These are phyloP conservation scores for Timema podura DNA, from an alignment of 2,888 invertebrate species.

Conservation along the genomic window DNA sequence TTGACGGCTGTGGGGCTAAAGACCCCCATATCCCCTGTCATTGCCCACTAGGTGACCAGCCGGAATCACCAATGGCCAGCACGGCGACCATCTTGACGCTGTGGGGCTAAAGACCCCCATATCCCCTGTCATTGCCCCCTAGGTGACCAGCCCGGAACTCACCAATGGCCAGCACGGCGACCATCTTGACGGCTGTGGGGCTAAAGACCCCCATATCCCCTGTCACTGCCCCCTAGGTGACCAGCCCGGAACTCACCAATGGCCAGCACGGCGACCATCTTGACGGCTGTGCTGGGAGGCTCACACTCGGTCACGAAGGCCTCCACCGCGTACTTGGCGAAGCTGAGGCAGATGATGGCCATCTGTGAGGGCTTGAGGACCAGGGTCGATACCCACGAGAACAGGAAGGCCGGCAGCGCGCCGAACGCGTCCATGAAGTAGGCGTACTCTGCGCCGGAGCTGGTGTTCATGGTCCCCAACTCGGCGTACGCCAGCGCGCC, in stretches of 20 bases:
- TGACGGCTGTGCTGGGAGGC: slow-evolving; percentile 76
- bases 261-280: slow-evolving; percentile 81
- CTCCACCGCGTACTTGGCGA: slow-evolving; percentile 90
- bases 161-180: too few species aligned
- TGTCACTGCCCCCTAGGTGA: slow-evolving; percentile 5
- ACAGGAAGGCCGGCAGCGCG: slow-evolving; percentile 84
- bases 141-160: too few species aligned
- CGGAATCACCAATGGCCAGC: too few species aligned
- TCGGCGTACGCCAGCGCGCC: slow-evolving; percentile 93
- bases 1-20: too few species aligned
- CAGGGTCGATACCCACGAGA: slow-evolving; percentile 91
- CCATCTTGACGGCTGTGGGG: too few species aligned
- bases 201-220: too few species aligned
- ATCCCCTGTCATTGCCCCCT: too few species aligned
- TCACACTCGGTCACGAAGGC: slow-evolving; percentile 84
- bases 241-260: slow-evolving; percentile 59
- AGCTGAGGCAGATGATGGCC: slow-evolving; percentile 90
- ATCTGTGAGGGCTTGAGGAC: slow-evolving; percentile 91
- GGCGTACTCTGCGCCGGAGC: slow-evolving; percentile 92
- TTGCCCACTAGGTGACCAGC: too few species aligned
- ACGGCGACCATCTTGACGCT: too few species aligned
- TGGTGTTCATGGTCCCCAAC: slow-evolving; percentile 92
- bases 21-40: too few species aligned
- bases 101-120: too few species aligned
- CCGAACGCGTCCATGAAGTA: slow-evolving; percentile 96